Evolutionary conservation across 2,797 vertebrate genomes (phyloP), one percentile per base, ranked within the genome.

Genomic region (Enteromius mattozi): DNA sequence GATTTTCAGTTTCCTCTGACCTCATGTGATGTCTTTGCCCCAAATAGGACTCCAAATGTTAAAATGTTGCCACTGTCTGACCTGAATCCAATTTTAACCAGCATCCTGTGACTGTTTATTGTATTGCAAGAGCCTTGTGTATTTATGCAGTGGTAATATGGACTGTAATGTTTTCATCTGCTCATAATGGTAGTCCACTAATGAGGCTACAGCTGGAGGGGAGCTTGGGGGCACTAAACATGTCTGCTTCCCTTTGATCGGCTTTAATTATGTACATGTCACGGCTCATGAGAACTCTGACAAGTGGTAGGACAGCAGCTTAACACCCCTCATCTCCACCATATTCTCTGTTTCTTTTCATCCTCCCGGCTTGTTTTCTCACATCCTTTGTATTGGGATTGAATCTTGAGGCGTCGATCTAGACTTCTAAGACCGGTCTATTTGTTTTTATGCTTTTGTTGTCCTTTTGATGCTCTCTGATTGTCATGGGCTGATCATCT

Each of bases 171-270:
- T 59, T 69, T 78, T 80, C 45, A 70, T 81, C 35, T n/a, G 17
- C 59, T 70, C 16, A 66, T 21, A 54, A 42, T 81, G 35, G 8
- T 61, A 69, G 24, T 71, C 49, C 49, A 75, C 74, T 85, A 87
- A 85, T 85, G 83, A 87, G 75, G 65, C 65, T 78, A 71, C 33
- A 81, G 77, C 76, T 66, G 66, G 49, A 65, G 24, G 78, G 54
- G 66, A 78, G 78, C 68, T 84, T 47, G 35, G n/a, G 77, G 78
- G 70, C 70, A 75, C 78, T 74, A 68, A 71, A 87, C 83, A 85
- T 81, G 72, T 72, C 83, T 85, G 56, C 56, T 82, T 82, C 19
- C n/a, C 76, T 87, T 87, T 87, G 82, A 85, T 87, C 68, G 69
- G n/a, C 66, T 78, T 81, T 85, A 85, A 87, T 87, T 87, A 81